Evolutionary conservation across 2,888 invertebrate genomes (phyloP), one percentile per base, ranked within the genome.

Genomic region (Chelonus formosanus): DNA sequence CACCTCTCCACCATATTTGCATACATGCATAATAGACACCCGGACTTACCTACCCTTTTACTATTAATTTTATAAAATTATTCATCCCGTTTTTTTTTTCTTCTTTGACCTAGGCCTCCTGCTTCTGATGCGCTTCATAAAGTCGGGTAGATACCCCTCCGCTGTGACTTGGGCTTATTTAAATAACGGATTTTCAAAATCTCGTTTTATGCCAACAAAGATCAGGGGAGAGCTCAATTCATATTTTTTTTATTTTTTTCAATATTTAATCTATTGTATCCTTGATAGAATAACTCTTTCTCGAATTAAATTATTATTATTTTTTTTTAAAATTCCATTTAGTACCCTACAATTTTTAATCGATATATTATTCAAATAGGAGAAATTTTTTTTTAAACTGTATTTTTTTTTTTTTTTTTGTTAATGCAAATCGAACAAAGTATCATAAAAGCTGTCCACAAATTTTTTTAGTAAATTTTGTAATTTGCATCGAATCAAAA

Each of bases 131-230:
- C 44, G 43, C 44, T 34, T 32, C 60, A 50, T 36, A 61, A 40
- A 52, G 36, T 8, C 35, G 8, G 45, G 32, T 59, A 60, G 32
- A 48, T 59, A 59, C 20, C 20, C 20, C 20, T 20, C 20, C 20
- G 20, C 20, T 59, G 47, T 59, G 56, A 35, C 20, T 20, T 20
- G 34, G 61, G 58, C 76, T 77, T 82, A 83, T 83, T 83, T 82
- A 80, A 83, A 83, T 83, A 84, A 84, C 83, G 83, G 82, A 84
- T 84, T 83, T 83, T 80, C 72, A 72, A 83, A 83, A 83, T 83
- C 83, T 80, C 78, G 83, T 83, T 83, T 81, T 78, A 74, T 71
- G 71, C 71, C 68, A 45, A 45, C 8, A 47, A 20, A 20, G 69
- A 62, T 59, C 70, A 65, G 69, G 63, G 65, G 64, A 58, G 67